A percentile compares a stretch with the other conserved stretches of the same genome.
These are phyloP conservation scores for Xiphorhynchus erythropygius DNA, from an alignment of 2,797 vertebrate species.

Conservation along the genomic window DNA sequence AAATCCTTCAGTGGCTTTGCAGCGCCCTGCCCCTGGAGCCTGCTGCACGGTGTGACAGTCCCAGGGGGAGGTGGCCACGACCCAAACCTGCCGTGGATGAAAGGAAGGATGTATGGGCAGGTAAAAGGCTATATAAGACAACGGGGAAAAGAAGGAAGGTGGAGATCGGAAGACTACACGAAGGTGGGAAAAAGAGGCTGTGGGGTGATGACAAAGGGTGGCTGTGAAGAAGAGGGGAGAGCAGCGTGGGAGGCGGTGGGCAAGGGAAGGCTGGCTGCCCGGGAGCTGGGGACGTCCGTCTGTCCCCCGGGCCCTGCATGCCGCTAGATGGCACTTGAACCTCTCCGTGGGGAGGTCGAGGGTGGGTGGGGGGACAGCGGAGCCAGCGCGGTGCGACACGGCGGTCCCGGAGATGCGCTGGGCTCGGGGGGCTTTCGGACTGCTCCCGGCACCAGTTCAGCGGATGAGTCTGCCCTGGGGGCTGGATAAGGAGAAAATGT, in stretches of 20 bases:
- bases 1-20: background rate
- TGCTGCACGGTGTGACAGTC: background rate
- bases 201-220: background rate
- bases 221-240: background rate
- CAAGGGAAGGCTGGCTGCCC: background rate
- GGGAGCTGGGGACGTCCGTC: background rate
- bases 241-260: background rate
- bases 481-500: background rate
- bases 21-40: background rate
- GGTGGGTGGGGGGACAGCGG: too few relatives aligned
- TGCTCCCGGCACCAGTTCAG: background rate
- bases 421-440: background rate
- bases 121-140: background rate
- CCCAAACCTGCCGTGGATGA: background rate
- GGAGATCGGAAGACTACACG: background rate
- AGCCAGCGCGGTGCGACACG: too few relatives aligned
- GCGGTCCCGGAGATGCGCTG: background rate
- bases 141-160: accelerated
- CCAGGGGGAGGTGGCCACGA: background rate
- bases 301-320: background rate
- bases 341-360: background rate
- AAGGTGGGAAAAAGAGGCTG: background rate
- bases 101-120: accelerated
- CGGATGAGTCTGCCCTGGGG: accelerated
- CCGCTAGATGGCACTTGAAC: slow-evolving; percentile 42